Evolutionary conservation across 2,888 invertebrate genomes (phyloP).

Genomic region (Hyppa rectilinea): DNA sequence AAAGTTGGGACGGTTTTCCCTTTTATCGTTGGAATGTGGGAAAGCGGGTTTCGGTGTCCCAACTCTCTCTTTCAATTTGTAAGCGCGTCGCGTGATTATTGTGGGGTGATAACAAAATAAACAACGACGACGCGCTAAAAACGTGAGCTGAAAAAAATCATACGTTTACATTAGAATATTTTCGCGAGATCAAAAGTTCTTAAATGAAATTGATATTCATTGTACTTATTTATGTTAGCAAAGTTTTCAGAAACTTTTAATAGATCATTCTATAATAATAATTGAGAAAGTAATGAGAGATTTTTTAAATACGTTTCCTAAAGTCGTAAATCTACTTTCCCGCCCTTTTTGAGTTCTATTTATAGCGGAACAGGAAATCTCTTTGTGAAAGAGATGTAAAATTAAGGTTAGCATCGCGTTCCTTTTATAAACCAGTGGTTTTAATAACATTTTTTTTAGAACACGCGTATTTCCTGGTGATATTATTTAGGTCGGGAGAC

Average conservation of each 20-base stretch:
- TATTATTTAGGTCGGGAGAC: constrained; percentile 7
- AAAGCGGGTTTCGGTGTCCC: constrained; percentile 87
- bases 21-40: constrained; percentile 89
- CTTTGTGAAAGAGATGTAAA: constrained; percentile 38
- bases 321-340: constrained; percentile 14
- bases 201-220: not conserved
- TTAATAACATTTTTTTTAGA: constrained; percentile 41
- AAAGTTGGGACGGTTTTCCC: constrained; percentile 86
- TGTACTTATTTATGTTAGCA: not conserved
- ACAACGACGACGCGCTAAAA: constrained; percentile 45
- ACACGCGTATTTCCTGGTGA: not conserved
- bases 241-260: constrained; percentile 34
- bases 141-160: not conserved
- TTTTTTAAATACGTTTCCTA: constrained; percentile 8
- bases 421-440: constrained; percentile 31
- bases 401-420: constrained; percentile 22
- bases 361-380: constrained; percentile 33
- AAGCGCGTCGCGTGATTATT: constrained; percentile 79
- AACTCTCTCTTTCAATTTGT: constrained; percentile 90
- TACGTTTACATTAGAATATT: not conserved
- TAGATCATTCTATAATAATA: not conserved
- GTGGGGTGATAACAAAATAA: constrained; percentile 66
- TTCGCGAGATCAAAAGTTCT: not conserved
- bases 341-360: constrained; percentile 34
- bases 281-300: not conserved